phyloP scores from a whole-genome alignment of 2,113 vertebrate genomes.

The Climacteris rufus region DNA sequence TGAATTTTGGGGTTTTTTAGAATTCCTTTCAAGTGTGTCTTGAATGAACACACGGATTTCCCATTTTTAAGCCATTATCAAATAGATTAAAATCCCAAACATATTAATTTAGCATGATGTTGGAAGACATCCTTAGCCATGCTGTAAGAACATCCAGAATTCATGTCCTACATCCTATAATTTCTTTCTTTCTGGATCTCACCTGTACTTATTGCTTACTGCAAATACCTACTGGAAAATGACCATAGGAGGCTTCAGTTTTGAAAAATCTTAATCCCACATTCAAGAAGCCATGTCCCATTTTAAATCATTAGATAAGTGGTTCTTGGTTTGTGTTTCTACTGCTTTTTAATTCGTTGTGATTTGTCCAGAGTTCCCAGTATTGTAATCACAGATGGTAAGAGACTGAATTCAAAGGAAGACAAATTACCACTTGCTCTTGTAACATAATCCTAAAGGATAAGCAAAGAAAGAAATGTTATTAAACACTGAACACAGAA shows the following conservation, averaged over 20 bases:
- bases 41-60: background rate
- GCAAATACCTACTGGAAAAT: background rate
- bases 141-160: background rate
- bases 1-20: accelerated
- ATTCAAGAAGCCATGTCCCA: background rate
- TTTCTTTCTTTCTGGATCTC: background rate
- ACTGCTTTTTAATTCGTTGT: background rate
- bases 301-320: background rate
- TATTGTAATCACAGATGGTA: background rate
- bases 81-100: background rate
- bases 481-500: background rate
- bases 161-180: background rate
- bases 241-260: background rate
- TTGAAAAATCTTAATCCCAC: background rate
- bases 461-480: background rate
- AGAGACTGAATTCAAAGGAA: background rate
- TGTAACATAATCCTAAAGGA: background rate
- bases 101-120: background rate
- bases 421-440: background rate
- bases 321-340: background rate
- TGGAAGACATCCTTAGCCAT: background rate
- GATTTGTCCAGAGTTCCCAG: background rate
- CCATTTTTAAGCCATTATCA: background rate
- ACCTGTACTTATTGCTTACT: background rate
- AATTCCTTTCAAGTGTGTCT: background rate